A percentile compares a stretch with the other conserved stretches of the same genome.
Conservation (phyloP, 2,797 vertebrate species). For the Melopsittacus undulatus region DNA sequence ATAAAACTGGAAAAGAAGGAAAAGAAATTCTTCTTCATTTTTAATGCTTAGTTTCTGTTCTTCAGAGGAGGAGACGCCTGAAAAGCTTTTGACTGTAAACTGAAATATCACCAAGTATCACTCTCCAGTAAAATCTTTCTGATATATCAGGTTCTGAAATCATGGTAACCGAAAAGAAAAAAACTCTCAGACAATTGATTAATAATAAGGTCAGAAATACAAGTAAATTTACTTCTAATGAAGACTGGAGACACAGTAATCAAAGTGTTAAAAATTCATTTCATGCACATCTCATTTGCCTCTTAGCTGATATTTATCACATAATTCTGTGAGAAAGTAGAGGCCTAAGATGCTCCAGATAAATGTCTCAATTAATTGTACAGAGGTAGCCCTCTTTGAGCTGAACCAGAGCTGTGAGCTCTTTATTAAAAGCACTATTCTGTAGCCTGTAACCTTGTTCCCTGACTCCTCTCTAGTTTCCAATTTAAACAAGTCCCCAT, state of each 20-base stretch:
- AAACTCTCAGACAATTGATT: slow-evolving; percentile 45
- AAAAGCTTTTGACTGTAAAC: slow-evolving; percentile 62
- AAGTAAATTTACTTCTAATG: slow-evolving; percentile 79
- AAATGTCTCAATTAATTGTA: slow-evolving; percentile 98
- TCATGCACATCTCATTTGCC: slow-evolving; percentile 81
- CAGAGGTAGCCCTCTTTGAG: slow-evolving; percentile 84
- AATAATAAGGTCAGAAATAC: slow-evolving; percentile 76
- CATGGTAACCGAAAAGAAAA: not conserved
- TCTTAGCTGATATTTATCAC: slow-evolving; percentile 93
- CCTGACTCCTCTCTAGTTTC: slow-evolving; percentile 94
- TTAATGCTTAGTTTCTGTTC: slow-evolving; percentile 42
- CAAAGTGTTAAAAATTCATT: slow-evolving; percentile 82
- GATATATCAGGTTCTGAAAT: slow-evolving; percentile 58
- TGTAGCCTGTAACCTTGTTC: slow-evolving; percentile 95
- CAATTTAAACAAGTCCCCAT: slow-evolving; percentile 92
- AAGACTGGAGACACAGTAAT: slow-evolving; percentile 77
- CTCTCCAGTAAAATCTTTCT: slow-evolving; percentile 60
- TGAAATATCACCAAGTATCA: not conserved
- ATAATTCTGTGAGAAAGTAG: slow-evolving; percentile 87
- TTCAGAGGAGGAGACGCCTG: slow-evolving; percentile 12
- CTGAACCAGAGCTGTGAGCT: slow-evolving; percentile 85
- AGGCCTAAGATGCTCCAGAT: slow-evolving; percentile 93
- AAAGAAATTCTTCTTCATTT: not conserved
- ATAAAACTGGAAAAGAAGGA: not conserved
- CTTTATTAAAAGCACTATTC: slow-evolving; percentile 92